Percentiles rank a stretch among this genome's conserved stretches.
Evolutionary conservation across 2,797 vertebrate species (phyloP).

Genomic region (Streptopelia turtur): DNA sequence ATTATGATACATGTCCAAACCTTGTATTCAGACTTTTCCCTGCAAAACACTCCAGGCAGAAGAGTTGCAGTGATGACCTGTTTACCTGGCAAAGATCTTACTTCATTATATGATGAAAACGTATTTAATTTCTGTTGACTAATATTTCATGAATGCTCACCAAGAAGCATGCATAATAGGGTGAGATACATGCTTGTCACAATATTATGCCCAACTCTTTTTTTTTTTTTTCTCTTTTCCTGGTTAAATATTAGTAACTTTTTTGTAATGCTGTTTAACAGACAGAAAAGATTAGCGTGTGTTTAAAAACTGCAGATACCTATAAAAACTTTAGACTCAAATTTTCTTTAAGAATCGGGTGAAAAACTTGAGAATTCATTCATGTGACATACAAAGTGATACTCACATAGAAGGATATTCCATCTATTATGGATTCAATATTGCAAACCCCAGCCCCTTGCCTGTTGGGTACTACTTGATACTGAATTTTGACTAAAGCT

Average conservation of each 20-base stretch:
- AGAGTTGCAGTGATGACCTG: background rate
- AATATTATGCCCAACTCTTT: constrained; percentile 5
- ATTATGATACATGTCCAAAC: background rate
- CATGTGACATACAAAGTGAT: background rate
- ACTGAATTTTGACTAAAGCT: background rate
- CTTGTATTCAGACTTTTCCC: background rate
- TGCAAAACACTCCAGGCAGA: constrained; percentile 8
- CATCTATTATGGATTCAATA: background rate
- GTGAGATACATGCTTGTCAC: constrained; percentile 10
- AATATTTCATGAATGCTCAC: background rate
- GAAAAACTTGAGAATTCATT: background rate
- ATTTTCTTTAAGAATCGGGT: background rate
- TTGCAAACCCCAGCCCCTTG: background rate
- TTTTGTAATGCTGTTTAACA: constrained; percentile 31
- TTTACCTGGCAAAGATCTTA: constrained; percentile 49
- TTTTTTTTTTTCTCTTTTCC: background rate
- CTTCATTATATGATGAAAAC: constrained; percentile 32
- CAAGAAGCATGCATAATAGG: background rate
- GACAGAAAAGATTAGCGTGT: background rate
- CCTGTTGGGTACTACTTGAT: background rate
- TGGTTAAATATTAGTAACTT: background rate
- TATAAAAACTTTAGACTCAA: background rate
- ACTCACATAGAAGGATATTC: background rate
- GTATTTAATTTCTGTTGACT: constrained; percentile 47
- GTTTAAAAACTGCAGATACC: background rate